Base-by-base conservation (phyloP, 1,140 invertebrate genomes). In the Nylanderia fulva region DNA sequence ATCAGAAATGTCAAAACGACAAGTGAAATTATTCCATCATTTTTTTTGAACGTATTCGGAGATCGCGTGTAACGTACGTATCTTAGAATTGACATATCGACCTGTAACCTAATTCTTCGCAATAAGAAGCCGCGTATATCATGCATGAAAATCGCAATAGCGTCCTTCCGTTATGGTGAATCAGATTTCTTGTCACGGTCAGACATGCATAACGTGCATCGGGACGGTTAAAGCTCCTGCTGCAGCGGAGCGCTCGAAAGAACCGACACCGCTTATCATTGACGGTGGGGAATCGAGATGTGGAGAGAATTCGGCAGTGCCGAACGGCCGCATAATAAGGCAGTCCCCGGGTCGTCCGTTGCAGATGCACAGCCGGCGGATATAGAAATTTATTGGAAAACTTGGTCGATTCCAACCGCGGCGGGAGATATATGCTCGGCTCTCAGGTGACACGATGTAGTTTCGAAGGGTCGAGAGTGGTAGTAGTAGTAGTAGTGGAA, bases 391-490 rank as follows among this genome's bases (percentile, higher is more conserved):
- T 68, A 75, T 63, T 48, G 58, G 60, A 52, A 74, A 77, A 88
- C 71, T 85, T 85, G 84, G 64, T 60, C 76, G 52, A 80, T 52
- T 80, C 66, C 61, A 77, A 48, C 36, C 61, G 45, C 45, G 61
- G 24, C 29, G 24, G 69, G 15, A 27, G 56, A 83, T 84, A 61
- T 84, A 64, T 56, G 72, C 13, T 45, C 45, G 71, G 76, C 80
- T 75, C 66, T 71, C 84, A 72, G 76, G 84, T 85, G 84, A 85
- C 84, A 83, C 76, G 66, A 56, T 45, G 84, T 69, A 61, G 45
- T 83, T 82, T 36, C 84, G 77, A 64, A 60, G 64, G 33, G 11
- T n/a, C 15, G 24, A 24, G 39, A 27, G 18, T 48, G 18, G 39
- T 66, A 21, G 45, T 45, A 21, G 45, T 29, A 27, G 18, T 48